phyloP scores from a whole-genome alignment of 2,113 vertebrate species.

The Hippoglossus stenolepis region DNA sequence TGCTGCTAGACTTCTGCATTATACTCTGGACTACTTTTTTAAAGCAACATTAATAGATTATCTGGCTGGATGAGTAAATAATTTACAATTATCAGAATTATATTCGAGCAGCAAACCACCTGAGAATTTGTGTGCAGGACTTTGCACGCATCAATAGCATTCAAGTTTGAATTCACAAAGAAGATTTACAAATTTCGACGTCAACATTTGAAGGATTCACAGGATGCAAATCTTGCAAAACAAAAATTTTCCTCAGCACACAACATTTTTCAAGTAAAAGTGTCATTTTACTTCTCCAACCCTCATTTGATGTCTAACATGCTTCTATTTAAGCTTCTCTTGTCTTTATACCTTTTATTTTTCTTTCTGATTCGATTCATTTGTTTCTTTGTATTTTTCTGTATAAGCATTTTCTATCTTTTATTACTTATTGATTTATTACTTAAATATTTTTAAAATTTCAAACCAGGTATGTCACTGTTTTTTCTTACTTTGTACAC shows the following conservation, averaged over 20 bases:
- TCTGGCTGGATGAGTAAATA: slow-evolving; percentile 1
- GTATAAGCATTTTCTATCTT: background rate
- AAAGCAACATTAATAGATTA: slow-evolving; percentile 18
- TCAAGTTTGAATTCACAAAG: slow-evolving; percentile 20
- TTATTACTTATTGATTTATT: background rate
- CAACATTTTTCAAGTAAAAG: too few species aligned
- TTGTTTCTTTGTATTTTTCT: background rate
- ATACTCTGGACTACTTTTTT: background rate
- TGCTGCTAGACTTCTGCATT: slow-evolving; percentile 18
- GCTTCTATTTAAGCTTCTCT: background rate
- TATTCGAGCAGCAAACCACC: slow-evolving; percentile 35
- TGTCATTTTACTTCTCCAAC: background rate
- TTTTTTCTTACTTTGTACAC: slow-evolving; percentile 10
- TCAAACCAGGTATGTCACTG: background rate
- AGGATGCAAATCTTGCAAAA: background rate
- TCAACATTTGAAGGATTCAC: background rate
- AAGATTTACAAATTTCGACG: background rate
- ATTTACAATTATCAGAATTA: slow-evolving; percentile 7
- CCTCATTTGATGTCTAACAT: background rate
- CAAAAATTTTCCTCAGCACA: too few species aligned
- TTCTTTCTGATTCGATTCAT: background rate
- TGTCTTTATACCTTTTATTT: background rate
- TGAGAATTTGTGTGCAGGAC: slow-evolving; percentile 30
- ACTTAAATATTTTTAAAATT: slow-evolving; percentile 16
- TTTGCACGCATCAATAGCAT: slow-evolving; percentile 1